Conservation (phyloP, 2,797 vertebrate genomes). For the Allobates femoralis region DNA sequence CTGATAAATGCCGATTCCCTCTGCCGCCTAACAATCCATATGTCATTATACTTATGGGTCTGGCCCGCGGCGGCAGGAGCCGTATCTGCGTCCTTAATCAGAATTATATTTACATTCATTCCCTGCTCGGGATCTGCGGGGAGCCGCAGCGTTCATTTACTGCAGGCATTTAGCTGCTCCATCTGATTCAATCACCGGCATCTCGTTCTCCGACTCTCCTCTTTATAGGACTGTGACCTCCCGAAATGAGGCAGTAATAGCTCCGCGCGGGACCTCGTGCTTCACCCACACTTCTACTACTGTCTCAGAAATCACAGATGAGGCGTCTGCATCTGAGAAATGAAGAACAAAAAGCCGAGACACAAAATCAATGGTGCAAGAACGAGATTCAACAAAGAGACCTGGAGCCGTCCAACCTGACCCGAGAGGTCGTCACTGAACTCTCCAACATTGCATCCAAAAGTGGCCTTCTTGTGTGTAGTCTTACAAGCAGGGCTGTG, state of each 20-base stretch:
- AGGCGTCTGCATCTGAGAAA: background rate
- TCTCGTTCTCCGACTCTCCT: background rate
- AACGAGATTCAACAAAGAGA: background rate
- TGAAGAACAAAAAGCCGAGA: background rate
- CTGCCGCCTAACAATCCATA: slow-evolving; percentile 45
- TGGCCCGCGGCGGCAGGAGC: background rate
- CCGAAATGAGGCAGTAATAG: slow-evolving; percentile 45
- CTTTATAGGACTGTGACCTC: slow-evolving; percentile 5
- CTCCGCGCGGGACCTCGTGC: background rate
- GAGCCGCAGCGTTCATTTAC: slow-evolving; percentile 35
- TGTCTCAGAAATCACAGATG: background rate
- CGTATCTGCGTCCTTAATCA: slow-evolving; percentile 46
- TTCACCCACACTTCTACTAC: background rate
- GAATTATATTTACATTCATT: slow-evolving; percentile 52
- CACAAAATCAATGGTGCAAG: background rate
- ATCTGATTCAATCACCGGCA: slow-evolving; percentile 39
- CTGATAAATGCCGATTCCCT: slow-evolving; percentile 34
- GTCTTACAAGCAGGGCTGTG: too few relatives aligned
- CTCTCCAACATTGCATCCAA: too few relatives aligned
- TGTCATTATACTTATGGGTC: slow-evolving; percentile 44
- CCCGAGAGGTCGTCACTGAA: too few relatives aligned
- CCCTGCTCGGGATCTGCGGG: slow-evolving; percentile 9
- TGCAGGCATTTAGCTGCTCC: slow-evolving; percentile 26
- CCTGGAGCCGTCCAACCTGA: background rate
- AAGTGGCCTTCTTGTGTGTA: too few relatives aligned